A percentile compares a stretch with the other conserved stretches of the same genome.
Conservation (phyloP, 1,140 invertebrate genomes). For the Lepidotrigona ventralis region DNA sequence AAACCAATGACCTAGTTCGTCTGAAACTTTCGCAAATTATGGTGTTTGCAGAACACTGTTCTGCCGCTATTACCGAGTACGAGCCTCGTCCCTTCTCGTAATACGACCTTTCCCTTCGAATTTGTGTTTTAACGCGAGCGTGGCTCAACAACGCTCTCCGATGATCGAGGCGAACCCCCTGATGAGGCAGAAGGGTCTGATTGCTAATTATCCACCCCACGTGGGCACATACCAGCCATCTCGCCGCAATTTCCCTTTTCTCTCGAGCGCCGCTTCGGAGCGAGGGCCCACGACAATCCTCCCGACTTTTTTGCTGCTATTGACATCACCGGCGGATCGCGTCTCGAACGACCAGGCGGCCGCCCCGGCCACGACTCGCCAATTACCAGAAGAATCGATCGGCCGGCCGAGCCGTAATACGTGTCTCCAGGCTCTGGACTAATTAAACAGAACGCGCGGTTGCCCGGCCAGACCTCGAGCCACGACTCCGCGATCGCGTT, state of each 20-base stretch:
- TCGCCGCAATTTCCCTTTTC: not conserved
- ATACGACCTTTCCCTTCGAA: too few species aligned
- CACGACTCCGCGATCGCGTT: conserved; percentile 18
- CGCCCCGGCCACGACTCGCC: conserved; percentile 20
- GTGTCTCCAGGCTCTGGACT: conserved; percentile 7
- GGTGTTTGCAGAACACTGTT: not conserved
- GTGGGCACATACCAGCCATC: not conserved
- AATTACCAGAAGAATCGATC: conserved; percentile 43
- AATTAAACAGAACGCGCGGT: conserved; percentile 23
- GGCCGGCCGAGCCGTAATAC: conserved; percentile 4
- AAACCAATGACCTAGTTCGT: not conserved
- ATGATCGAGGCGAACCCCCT: not conserved
- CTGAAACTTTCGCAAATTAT: not conserved
- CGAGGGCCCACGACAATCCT: conserved; percentile 6
- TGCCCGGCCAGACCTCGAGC: conserved; percentile 16
- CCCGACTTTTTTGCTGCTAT: conserved; percentile 45
- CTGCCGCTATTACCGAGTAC: not conserved
- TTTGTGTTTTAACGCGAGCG: not conserved
- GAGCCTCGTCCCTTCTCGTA: not conserved
- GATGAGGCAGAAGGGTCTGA: not conserved
- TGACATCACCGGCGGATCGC: conserved; percentile 30
- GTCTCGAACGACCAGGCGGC: conserved; percentile 1
- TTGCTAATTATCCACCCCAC: not conserved
- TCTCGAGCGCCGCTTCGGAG: not conserved
- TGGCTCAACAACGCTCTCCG: not conserved